Percentiles rank a stretch among this genome's conserved stretches.
Conservation (phyloP, 2,113 vertebrate genomes). For the Antennarius striatus region DNA sequence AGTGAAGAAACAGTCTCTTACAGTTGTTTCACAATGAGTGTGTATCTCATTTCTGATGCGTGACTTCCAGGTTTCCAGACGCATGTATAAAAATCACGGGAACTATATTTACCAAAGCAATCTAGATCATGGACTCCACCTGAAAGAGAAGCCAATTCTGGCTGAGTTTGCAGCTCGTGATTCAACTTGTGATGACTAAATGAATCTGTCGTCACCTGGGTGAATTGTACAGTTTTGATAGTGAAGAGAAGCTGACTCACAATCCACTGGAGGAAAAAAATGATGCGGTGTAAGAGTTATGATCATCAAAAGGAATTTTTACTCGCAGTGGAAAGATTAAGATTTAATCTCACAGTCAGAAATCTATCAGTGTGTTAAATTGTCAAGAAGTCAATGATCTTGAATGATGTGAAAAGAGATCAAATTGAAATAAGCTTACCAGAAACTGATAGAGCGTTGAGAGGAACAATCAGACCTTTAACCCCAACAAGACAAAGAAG, state of each 20-base stretch:
- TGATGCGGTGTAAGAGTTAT: slow-evolving; percentile 10
- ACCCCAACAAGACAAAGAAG: not conserved
- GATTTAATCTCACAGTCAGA: not conserved
- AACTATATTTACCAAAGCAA: slow-evolving; percentile 45
- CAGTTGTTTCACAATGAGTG: slow-evolving; percentile 34
- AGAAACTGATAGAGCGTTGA: not conserved
- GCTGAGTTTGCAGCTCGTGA: not conserved
- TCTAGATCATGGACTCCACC: slow-evolving; percentile 62
- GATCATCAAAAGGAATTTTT: not conserved
- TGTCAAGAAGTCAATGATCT: not conserved
- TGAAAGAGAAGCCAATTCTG: slow-evolving; percentile 12
- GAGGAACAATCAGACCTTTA: slow-evolving; percentile 37
- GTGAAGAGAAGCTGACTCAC: not conserved
- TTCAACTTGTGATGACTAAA: not conserved
- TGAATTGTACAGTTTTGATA: slow-evolving; percentile 36
- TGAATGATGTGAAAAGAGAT: too few relatives aligned
- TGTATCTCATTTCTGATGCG: slow-evolving; percentile 35
- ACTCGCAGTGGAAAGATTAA: not conserved
- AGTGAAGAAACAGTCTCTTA: slow-evolving; percentile 21
- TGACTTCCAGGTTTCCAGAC: slow-evolving; percentile 55
- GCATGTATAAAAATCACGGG: not conserved
- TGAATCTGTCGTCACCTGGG: slow-evolving; percentile 31
- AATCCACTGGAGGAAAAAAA: not conserved
- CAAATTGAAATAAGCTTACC: slow-evolving; percentile 19
- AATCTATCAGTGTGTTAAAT: not conserved